Conservation (phyloP, 2,888 invertebrate species). For the Eudasyphora cyanicolor region DNA sequence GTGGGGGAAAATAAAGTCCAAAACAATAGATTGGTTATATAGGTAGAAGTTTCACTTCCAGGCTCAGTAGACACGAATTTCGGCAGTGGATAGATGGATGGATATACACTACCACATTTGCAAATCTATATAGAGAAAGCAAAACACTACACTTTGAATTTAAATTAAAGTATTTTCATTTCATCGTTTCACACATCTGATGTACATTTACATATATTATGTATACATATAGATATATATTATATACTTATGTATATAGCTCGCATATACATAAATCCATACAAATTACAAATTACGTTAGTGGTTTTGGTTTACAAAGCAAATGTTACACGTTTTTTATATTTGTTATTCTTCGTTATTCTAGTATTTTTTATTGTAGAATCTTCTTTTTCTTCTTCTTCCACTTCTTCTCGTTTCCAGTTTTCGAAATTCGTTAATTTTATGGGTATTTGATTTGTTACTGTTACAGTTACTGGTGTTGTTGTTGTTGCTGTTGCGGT, state of each 20-base stretch:
- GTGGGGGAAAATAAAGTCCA: neutral
- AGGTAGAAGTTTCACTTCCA: too few relatives aligned
- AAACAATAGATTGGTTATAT: too few relatives aligned
- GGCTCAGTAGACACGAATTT: too few relatives aligned
- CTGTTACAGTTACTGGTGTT: neutral
- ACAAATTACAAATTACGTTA: conserved; percentile 12
- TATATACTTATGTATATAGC: too few relatives aligned
- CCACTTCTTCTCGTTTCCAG: neutral
- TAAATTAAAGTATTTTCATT: neutral
- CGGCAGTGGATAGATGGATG: neutral
- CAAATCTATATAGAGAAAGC: conserved; percentile 1
- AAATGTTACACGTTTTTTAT: conserved; percentile 51
- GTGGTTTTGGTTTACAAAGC: conserved; percentile 30
- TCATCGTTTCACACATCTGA: neutral
- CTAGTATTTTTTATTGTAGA: neutral
- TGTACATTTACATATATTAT: conserved; percentile 18
- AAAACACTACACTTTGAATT: conserved; percentile 7
- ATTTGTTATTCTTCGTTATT: conserved; percentile 53
- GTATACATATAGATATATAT: conserved; percentile 15
- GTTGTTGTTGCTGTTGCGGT: neutral
- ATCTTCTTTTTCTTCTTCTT: too few relatives aligned
- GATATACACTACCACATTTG: too few relatives aligned
- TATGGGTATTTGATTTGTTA: neutral
- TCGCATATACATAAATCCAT: too few relatives aligned
- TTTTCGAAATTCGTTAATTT: neutral